These are phyloP conservation scores for Pterocles gutturalis DNA, from an alignment of 2,113 vertebrate species.

Conservation along the genomic window DNA sequence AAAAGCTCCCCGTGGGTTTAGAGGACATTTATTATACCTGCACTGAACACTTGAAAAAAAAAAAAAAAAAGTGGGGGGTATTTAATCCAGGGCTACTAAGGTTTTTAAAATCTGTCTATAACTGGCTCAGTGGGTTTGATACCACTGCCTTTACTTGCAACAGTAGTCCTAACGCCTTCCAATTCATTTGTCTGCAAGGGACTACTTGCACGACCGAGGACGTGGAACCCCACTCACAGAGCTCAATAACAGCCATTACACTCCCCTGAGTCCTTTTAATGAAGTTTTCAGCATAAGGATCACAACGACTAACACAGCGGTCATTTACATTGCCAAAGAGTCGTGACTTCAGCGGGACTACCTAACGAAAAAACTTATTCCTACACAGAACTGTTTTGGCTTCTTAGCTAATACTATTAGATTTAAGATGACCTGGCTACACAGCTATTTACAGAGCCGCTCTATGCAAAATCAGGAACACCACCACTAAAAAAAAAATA, in stretches of 20 bases:
- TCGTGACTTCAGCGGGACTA: rapidly evolving
- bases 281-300: neutral
- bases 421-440: neutral
- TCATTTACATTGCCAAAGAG: rapidly evolving
- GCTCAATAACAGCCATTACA: too few species aligned
- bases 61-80: neutral
- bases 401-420: rapidly evolving
- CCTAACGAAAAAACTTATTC: neutral
- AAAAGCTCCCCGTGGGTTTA: neutral
- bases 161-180: rapidly evolving
- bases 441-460: neutral
- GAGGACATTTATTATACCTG: neutral
- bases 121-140: neutral
- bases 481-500: rapidly evolving
- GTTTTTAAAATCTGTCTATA: neutral
- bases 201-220: rapidly evolving
- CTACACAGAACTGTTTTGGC: too few species aligned
- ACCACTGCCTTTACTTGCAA: rapidly evolving
- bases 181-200: rapidly evolving
- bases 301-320: rapidly evolving
- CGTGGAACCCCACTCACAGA: rapidly evolving
- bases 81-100: neutral
- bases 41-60: neutral
- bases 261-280: too few species aligned
- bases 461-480: rapidly evolving